A percentile compares a stretch with the other conserved stretches of the same genome.
Evolutionary conservation across 1,140 invertebrate genomes (phyloP).

Genomic region (Macrobrachium nipponense): DNA sequence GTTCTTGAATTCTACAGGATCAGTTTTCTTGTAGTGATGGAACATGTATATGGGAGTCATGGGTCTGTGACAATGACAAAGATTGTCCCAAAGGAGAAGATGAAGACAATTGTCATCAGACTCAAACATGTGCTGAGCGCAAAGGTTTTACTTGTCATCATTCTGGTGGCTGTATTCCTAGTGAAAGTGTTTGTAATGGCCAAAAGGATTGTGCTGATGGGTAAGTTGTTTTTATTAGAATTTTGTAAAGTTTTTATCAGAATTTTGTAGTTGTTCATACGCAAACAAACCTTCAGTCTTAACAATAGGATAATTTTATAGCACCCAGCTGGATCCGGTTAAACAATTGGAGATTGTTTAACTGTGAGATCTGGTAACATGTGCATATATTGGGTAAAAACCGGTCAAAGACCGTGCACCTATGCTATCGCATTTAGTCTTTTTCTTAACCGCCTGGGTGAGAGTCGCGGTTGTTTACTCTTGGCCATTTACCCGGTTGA

Average conservation of each 20-base stretch:
- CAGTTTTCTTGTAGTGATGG: slow-evolving; percentile 73
- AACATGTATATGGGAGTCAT: slow-evolving; percentile 80
- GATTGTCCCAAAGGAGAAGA: slow-evolving; percentile 84
- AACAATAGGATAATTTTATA: too few relatives aligned
- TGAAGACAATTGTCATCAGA: slow-evolving; percentile 75
- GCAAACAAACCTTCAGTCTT: too few relatives aligned
- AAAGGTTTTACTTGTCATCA: slow-evolving; percentile 79
- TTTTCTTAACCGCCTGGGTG: too few relatives aligned
- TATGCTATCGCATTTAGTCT: too few relatives aligned
- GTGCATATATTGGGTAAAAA: too few relatives aligned
- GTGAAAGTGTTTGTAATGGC: slow-evolving; percentile 77
- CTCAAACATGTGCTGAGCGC: slow-evolving; percentile 72
- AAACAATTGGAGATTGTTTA: too few relatives aligned
- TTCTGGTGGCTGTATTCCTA: slow-evolving; percentile 79
- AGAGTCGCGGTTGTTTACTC: too few relatives aligned
- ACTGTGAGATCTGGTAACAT: too few relatives aligned
- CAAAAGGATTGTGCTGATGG: slow-evolving; percentile 79
- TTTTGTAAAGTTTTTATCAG: slow-evolving; percentile 57
- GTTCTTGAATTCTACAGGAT: slow-evolving; percentile 24
- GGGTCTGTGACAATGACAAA: slow-evolving; percentile 80
- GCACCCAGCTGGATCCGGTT: too few relatives aligned
- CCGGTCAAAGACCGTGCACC: too few relatives aligned
- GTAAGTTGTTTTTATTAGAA: slow-evolving; percentile 68
- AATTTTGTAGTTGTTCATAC: too few relatives aligned
- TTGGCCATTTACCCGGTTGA: too few relatives aligned